Percentiles rank a stretch among this genome's conserved stretches.
phyloP scores from a whole-genome alignment of 2,888 invertebrate species.

The Epistrophe grossulariae region DNA sequence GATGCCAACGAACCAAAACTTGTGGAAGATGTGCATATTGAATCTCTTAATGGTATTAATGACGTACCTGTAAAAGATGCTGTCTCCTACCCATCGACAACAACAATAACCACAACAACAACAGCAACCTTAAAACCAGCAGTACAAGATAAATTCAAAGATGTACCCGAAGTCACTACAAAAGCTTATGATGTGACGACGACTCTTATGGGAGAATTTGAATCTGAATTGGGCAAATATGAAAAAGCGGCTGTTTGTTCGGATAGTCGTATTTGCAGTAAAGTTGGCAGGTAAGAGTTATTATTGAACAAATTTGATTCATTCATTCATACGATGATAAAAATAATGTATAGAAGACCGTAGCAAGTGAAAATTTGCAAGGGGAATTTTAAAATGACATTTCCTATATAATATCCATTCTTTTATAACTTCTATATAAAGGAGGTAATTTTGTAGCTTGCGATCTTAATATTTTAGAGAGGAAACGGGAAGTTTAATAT shows the following conservation, averaged over 20 bases:
- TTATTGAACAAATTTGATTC: neutral
- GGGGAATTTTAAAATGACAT: neutral
- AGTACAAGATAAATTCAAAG: constrained; percentile 12
- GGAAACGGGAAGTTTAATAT: too few species aligned
- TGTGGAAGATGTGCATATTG: constrained; percentile 52
- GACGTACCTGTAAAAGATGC: constrained; percentile 38
- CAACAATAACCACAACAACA: constrained; percentile 24
- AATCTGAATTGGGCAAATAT: constrained; percentile 79
- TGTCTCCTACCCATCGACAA: constrained; percentile 30
- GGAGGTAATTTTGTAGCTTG: too few species aligned
- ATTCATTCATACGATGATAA: neutral
- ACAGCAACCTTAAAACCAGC: constrained; percentile 29
- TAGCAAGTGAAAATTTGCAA: neutral
- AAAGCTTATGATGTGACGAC: constrained; percentile 32
- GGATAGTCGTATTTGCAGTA: constrained; percentile 90
- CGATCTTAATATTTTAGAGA: too few species aligned
- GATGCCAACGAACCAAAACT: constrained; percentile 67
- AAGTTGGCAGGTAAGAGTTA: constrained; percentile 89
- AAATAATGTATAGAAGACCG: neutral
- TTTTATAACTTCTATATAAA: too few species aligned
- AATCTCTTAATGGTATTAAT: constrained; percentile 29
- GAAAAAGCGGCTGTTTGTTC: constrained; percentile 90
- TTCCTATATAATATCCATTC: too few species aligned
- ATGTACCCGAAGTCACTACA: neutral
- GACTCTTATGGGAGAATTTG: constrained; percentile 71